Base-by-base conservation (phyloP, 2,113 vertebrate species). In the Macroglossus sobrinus region DNA sequence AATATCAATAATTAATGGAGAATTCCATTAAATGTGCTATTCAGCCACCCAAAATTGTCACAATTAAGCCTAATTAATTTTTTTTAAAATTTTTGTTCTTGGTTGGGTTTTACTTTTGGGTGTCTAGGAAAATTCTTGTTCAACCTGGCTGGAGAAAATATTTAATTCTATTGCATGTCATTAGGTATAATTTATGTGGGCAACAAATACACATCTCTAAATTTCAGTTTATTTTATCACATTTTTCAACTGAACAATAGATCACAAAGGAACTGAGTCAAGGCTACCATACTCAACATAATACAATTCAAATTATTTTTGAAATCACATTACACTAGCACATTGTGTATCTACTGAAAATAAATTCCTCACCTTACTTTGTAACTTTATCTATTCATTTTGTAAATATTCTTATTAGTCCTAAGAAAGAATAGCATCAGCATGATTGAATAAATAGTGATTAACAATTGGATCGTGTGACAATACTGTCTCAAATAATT, bases 1-100 rank as follows among this genome's bases (percentile, higher is more conserved):
- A 72, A 4, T 8, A 3, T 94, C 13, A 75, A 43, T 47, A 80
- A 57, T 75, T 59, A 61, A 64, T 5, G 94, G 1, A 89, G 43
- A 89, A 40, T 12, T 14, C 50, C 7, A 97, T 75, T 96, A 95
- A 92, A 69, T 94, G 4, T 40, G 80, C 4, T 86, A 87, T 87
- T 81, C 33, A 82, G 0, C 0, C 0, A 76, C 91, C 55, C n/a
- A 68, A 94, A 94, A 88, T 12, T 40, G 13, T 82, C 3, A 19
- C 0, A 64, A 35, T 68, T 89, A 82, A 30, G 3, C 1, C 45
- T 69, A 90, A 93, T 75, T 92, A 88, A 8, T 61, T 3, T 64
- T 61, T 63, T 84, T 0, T 22, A 47, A 82, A 93, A 35, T 68
- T 92, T 57, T 90, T 92, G 3, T 10, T 94, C 4, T 30, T 43